phyloP scores from a whole-genome alignment of 2,888 invertebrate species.

The Mamestra brassicae region DNA sequence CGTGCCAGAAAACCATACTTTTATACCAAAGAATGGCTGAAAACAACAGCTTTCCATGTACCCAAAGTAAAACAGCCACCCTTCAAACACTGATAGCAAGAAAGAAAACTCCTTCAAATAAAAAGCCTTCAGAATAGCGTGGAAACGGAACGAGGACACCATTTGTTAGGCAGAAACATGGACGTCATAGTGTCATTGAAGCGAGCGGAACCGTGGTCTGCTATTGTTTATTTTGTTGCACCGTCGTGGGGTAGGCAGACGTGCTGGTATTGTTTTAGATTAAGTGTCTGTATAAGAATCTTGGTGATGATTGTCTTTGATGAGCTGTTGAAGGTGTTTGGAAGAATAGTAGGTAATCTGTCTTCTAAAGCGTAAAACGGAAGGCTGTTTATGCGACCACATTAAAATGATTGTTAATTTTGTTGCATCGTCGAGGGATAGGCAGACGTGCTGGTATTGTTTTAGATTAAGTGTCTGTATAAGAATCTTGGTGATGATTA shows the following conservation, averaged over 20 bases:
- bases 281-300: background rate
- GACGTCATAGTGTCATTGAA: conserved; percentile 31
- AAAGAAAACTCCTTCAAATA: conserved; percentile 18
- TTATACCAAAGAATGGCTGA: background rate
- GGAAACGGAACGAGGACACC: conserved; percentile 49
- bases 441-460: conserved; percentile 17
- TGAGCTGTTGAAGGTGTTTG: no score
- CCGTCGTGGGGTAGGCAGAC: background rate
- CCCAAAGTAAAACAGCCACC: background rate
- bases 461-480: background rate
- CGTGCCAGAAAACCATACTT: no score
- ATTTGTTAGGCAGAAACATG: conserved; percentile 38
- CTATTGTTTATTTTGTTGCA: conserved; percentile 49
- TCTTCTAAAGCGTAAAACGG: no score
- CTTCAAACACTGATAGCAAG: background rate
- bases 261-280: conserved; percentile 17
- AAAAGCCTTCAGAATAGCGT: conserved; percentile 49
- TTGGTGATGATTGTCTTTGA: background rate
- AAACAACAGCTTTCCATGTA: background rate
- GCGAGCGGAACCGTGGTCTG: conserved; percentile 23
- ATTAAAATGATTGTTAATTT: conserved; percentile 41
- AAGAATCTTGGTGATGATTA: background rate
- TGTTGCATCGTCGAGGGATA: conserved; percentile 8
- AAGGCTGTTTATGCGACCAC: no score
- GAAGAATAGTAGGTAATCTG: no score